Evolutionary conservation across 2,888 invertebrate genomes (phyloP), one percentile per base, ranked within the genome.

Genomic region (Poecilobothrus nobilitatus): DNA sequence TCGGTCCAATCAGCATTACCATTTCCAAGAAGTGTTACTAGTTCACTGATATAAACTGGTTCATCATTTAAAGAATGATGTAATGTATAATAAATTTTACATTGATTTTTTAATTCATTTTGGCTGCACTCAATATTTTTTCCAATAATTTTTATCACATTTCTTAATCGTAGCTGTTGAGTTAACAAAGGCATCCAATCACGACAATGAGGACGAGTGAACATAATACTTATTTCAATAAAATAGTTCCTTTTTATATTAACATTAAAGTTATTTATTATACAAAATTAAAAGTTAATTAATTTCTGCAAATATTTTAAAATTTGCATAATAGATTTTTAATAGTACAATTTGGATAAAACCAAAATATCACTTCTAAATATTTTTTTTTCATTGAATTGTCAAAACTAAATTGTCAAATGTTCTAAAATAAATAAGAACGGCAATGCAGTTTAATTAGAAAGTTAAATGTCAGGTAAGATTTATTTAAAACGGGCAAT

Each of bases 1-100:
- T 92, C 91, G 74, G 88, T 85, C 94, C 94, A 94, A 79, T 90
- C 90, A 5, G 91, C 90, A 81, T 90, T 89, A 27, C 86, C 84
- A 81, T 89, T 89, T 12, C 86, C 85, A 61, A 86, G 85, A 21
- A 78, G 76, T 10, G 87, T 88, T 67, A 85, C 85, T 71, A 91
- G 84, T 79, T 93, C 92, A 75, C 93, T 94, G 0, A 91, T 91
- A 76, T 91, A 94, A 76, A 94, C 90, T 0, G 94, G 91, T 8
- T 91, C 89, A 9, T 91, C 90, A 88, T 91, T 89, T 20, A 88
- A 88, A 5, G 91, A 90, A 74, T 89, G 85, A 77, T 94, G 94
- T 27, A 94, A 82, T 0, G 94, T 93, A 73, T 90, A 88, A 77
- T 92, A 93, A 78, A 89, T 88, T 74, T 87, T 87, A 76, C 86